Conservation (phyloP, 2,113 vertebrate species). For the Uropsilus gracilis region DNA sequence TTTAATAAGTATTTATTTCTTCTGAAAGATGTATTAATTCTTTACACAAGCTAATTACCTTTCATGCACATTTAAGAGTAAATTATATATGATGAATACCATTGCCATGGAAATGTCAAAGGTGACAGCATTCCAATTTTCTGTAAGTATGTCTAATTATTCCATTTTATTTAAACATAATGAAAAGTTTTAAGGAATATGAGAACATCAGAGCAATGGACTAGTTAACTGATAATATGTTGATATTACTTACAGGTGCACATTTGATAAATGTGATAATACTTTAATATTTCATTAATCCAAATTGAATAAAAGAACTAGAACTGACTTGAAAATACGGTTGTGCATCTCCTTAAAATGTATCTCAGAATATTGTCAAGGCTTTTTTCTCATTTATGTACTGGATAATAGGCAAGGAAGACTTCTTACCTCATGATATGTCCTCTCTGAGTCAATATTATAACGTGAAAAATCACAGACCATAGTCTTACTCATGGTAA, state of each 20-base stretch:
- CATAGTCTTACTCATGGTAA: background rate
- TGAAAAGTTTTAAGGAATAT: slow-evolving; percentile 16
- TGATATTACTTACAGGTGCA: background rate
- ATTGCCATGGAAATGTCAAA: background rate
- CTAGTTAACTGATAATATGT: background rate
- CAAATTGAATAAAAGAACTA: background rate
- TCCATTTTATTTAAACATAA: slow-evolving; percentile 8
- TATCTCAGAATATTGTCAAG: background rate
- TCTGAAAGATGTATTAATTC: slow-evolving; percentile 29
- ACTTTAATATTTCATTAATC: background rate
- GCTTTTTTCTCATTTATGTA: background rate
- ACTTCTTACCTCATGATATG: background rate
- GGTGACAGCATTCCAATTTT: slow-evolving; percentile 4
- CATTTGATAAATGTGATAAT: background rate
- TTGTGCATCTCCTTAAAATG: background rate
- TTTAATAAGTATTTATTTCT: background rate
- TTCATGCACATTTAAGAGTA: background rate
- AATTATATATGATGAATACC: background rate
- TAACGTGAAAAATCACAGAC: slow-evolving; percentile 36
- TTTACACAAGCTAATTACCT: slow-evolving; percentile 48
- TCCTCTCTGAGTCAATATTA: background rate
- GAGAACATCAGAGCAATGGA: background rate
- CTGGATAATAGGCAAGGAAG: background rate
- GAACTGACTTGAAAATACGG: background rate
- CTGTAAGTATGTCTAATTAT: slow-evolving; percentile 7